phyloP scores from a whole-genome alignment of 2,797 vertebrate genomes.

The Sparus aurata region DNA sequence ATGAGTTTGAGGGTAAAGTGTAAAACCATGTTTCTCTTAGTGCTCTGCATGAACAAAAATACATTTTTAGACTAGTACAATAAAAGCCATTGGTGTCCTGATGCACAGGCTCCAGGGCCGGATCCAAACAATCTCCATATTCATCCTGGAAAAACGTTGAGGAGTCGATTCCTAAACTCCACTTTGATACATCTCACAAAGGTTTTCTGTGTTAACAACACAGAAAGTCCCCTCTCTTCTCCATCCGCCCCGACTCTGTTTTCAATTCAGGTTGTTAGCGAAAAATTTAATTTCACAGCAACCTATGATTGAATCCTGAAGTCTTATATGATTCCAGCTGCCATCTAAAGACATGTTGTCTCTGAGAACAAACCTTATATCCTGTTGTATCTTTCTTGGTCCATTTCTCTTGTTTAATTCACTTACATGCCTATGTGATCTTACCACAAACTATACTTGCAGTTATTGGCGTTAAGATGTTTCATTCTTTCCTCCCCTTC shows the following conservation, averaged over 20 bases:
- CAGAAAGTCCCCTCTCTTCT: slow-evolving; percentile 42
- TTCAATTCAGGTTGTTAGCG: slow-evolving; percentile 55
- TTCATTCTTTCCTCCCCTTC: slow-evolving; percentile 31
- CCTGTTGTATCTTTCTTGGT: slow-evolving; percentile 28
- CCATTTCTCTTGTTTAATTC: slow-evolving; percentile 22
- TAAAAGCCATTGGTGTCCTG: slow-evolving; percentile 56
- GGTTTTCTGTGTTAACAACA: slow-evolving; percentile 60
- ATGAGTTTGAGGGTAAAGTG: slow-evolving; percentile 33
- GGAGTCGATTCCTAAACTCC: slow-evolving; percentile 27
- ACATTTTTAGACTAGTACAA: slow-evolving; percentile 52
- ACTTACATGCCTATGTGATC: slow-evolving; percentile 20
- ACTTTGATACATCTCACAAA: slow-evolving; percentile 60
- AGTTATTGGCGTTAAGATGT: slow-evolving; percentile 18
- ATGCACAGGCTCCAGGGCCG: slow-evolving; percentile 19
- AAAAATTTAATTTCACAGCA: slow-evolving; percentile 66
- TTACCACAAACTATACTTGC: slow-evolving; percentile 28
- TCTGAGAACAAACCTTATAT: slow-evolving; percentile 19
- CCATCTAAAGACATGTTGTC: slow-evolving; percentile 17
- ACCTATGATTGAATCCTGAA: slow-evolving; percentile 48
- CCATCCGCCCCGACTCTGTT: slow-evolving; percentile 53
- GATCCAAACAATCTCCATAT: slow-evolving; percentile 60
- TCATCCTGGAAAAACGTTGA: slow-evolving; percentile 50
- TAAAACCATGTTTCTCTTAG: slow-evolving; percentile 43
- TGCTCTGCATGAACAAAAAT: slow-evolving; percentile 39
- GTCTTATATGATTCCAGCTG: slow-evolving; percentile 37